These are phyloP conservation scores for Papilio machaon DNA, from an alignment of 1,140 invertebrate genomes.

Conservation along the genomic window DNA sequence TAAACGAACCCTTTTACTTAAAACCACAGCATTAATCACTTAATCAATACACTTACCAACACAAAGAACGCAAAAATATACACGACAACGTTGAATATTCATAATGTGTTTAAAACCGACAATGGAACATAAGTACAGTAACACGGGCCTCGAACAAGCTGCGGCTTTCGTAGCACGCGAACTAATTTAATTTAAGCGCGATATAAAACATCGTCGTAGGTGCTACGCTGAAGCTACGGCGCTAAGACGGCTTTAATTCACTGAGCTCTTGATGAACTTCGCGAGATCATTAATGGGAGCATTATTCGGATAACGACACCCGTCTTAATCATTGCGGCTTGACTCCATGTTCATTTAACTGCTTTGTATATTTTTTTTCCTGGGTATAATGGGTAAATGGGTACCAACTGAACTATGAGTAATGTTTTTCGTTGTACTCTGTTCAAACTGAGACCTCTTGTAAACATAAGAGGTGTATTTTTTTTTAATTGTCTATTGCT, in stretches of 20 bases:
- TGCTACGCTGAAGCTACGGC: conserved; percentile 48
- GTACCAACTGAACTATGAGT: not conserved
- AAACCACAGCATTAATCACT: conserved; percentile 24
- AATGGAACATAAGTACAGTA: conserved; percentile 43
- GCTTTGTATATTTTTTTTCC: not conserved
- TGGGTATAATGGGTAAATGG: not conserved
- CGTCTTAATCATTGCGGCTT: conserved; percentile 46
- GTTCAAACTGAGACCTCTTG: not conserved
- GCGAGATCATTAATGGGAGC: conserved; percentile 66
- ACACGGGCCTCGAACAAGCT: conserved; percentile 51
- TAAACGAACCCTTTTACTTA: not conserved
- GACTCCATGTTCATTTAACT: conserved; percentile 45
- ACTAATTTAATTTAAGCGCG: conserved; percentile 75
- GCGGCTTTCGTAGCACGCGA: conserved; percentile 69
- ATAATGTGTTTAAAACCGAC: conserved; percentile 38
- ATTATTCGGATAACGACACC: conserved; percentile 60
- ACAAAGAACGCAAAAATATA: conserved; percentile 27
- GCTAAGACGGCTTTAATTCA: conserved; percentile 69
- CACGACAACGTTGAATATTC: conserved; percentile 29
- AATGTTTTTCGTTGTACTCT: not conserved
- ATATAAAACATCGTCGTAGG: conserved; percentile 67
- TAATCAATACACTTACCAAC: conserved; percentile 22
- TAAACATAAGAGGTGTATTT: not conserved
- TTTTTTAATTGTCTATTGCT: too few species aligned
- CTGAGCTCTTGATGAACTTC: conserved; percentile 67